Conservation (phyloP, 2,797 vertebrate genomes). For the Melanitta fusca region DNA sequence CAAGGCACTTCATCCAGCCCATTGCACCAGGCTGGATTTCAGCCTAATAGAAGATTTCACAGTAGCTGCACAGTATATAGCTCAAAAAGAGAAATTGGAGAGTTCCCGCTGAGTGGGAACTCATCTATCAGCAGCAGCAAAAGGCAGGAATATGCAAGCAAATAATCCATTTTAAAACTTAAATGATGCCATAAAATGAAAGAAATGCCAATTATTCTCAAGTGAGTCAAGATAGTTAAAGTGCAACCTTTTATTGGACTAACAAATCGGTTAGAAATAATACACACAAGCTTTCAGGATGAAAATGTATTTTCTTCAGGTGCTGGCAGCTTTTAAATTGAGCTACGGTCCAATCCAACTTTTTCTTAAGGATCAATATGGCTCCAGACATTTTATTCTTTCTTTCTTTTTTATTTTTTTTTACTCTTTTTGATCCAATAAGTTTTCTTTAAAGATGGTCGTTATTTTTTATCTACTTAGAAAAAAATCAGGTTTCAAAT, state of each 20-base stretch:
- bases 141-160: conserved; percentile 64
- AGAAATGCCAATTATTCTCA: conserved; percentile 73
- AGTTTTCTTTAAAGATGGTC: conserved; percentile 30
- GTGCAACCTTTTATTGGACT: conserved; percentile 68
- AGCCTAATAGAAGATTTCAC: conserved; percentile 13
- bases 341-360: conserved; percentile 56
- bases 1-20: not conserved
- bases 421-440: conserved; percentile 23
- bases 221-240: conserved; percentile 69
- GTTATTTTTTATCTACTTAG: conserved; percentile 46
- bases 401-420: not conserved
- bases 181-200: conserved; percentile 69
- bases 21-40: not conserved
- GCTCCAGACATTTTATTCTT: conserved; percentile 49
- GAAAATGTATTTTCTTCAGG: conserved; percentile 68
- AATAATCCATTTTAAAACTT: conserved; percentile 70
- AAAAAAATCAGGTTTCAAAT: conserved; percentile 24
- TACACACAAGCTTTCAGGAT: conserved; percentile 48
- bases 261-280: conserved; percentile 67
- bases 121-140: conserved; percentile 55
- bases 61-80: conserved; percentile 22
- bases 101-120: conserved; percentile 45
- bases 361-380: conserved; percentile 64
- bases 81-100: conserved; percentile 62
- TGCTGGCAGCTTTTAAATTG: conserved; percentile 71